Evolutionary conservation across 2,113 vertebrate genomes (phyloP).

Genomic region (Clarias gariepinus): DNA sequence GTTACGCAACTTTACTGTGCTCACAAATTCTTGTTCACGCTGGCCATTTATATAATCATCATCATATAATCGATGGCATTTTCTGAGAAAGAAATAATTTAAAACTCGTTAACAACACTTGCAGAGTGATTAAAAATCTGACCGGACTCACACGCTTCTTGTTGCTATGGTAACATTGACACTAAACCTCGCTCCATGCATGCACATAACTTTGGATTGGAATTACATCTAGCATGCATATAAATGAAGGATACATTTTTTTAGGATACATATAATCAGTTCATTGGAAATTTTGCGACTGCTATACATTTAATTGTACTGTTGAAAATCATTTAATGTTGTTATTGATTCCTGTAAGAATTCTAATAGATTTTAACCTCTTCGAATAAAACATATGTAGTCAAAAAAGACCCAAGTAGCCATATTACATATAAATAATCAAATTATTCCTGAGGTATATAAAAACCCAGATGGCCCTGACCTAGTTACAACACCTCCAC

Average conservation of each 20-base stretch:
- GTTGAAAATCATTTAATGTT: not conserved
- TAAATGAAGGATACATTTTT: not conserved
- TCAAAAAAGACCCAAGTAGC: slow-evolving; percentile 28
- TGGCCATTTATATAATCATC: slow-evolving; percentile 5
- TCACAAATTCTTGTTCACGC: not conserved
- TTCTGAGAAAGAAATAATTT: slow-evolving; percentile 9
- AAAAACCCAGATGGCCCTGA: slow-evolving; percentile 43
- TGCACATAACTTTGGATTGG: not conserved
- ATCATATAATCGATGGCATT: not conserved
- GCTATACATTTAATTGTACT: not conserved
- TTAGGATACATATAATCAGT: not conserved
- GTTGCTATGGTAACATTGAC: slow-evolving; percentile 16
- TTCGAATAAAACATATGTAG: slow-evolving; percentile 13
- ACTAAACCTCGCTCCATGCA: not conserved
- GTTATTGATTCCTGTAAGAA: slow-evolving; percentile 7
- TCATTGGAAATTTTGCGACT: not conserved
- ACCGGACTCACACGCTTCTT: slow-evolving; percentile 1
- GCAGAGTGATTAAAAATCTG: slow-evolving; percentile 6
- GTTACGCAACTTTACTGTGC: not conserved
- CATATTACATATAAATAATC: slow-evolving; percentile 16
- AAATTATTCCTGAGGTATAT: slow-evolving; percentile 23
- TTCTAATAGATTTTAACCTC: slow-evolving; percentile 25
- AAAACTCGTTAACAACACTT: slow-evolving; percentile 22
- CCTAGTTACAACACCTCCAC: slow-evolving; percentile 49
- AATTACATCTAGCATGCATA: not conserved